Evolutionary conservation across 92 coral and sea anemone genomes (phyloP), one percentile per base, ranked within the genome.

Genomic region (Actinostola sp.): DNA sequence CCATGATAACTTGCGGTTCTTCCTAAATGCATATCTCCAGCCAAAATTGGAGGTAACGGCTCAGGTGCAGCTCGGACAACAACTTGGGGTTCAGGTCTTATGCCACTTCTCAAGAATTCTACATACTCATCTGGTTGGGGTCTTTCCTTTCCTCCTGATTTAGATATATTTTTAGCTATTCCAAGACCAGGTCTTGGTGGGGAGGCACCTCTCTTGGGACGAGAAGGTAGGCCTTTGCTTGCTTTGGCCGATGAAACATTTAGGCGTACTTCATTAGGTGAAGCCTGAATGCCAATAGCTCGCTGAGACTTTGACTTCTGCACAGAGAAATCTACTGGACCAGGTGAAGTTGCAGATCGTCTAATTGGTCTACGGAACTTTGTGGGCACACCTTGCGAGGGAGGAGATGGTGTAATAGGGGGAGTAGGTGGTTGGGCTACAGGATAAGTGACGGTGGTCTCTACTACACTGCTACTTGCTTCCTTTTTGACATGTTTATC

Each of bases 41-140:
- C 64, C 23, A 92, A 58, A 48, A 95, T 95, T 1, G 99, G 99
- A n/a, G 99, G 99, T 21, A 95, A 61, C 4, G 99, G 99, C 32
- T 95, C 93, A 10, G 99, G 95, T 2, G 84, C 97, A 14, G 99
- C 90, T 29, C 85, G 84, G 19, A 88, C 97, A 64, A 92, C 99
- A 29, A 95, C 86, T 56, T 92, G 93, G 21, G 99, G 96, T 27
- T 95, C 99, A 6, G 97, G 82, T 44, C 93, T 86, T 1, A 62
- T 68, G 21, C 97, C 99, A 48, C 88, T 92, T 80, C 88, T 85
- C 14, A 95, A 78, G 66, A 95, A 95, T 55, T 95, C 97, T 0
- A 87, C 85, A 76, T 95, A 95, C 58, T 92, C 99, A 66, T 83
- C 91, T 0, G 90, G 90, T 39, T 81, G 78, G 29, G 86, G 89